Evolutionary conservation across 2,797 vertebrate species (phyloP).

Genomic region (Protonibea diacanthus): DNA sequence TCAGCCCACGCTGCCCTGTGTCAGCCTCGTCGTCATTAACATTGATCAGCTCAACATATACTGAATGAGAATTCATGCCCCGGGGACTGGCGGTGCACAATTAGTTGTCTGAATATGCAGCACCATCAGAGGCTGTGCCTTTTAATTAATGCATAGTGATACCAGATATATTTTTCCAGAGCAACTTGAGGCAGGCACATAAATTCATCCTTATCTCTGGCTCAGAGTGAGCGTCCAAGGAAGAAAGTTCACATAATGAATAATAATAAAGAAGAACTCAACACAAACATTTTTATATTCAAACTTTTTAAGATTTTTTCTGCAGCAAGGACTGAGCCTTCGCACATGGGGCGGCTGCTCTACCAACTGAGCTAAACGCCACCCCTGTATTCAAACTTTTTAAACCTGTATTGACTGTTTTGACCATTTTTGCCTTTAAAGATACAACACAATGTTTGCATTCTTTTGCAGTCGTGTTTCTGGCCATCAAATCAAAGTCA

Average conservation of each 20-base stretch:
- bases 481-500: not conserved
- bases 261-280: not conserved
- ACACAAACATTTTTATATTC: not conserved
- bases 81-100: slow-evolving; percentile 9
- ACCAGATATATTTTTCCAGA: not conserved
- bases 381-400: not conserved
- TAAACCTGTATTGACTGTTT: not conserved
- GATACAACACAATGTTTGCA: not conserved
- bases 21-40: slow-evolving; percentile 57
- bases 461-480: not conserved
- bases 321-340: too few relatives aligned
- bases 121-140: slow-evolving; percentile 8
- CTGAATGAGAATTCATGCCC: slow-evolving; percentile 45
- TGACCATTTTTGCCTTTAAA: not conserved
- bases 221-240: not conserved
- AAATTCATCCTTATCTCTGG: slow-evolving; percentile 2
- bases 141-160: slow-evolving; percentile 18
- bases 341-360: too few relatives aligned
- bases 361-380: too few relatives aligned
- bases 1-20: slow-evolving; percentile 44
- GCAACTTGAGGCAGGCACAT: not conserved
- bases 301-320: not conserved
- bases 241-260: not conserved
- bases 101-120: slow-evolving; percentile 43
- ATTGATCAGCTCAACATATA: slow-evolving; percentile 64